Base-by-base conservation (phyloP, 2,113 vertebrate genomes). In the Trinectes maculatus region DNA sequence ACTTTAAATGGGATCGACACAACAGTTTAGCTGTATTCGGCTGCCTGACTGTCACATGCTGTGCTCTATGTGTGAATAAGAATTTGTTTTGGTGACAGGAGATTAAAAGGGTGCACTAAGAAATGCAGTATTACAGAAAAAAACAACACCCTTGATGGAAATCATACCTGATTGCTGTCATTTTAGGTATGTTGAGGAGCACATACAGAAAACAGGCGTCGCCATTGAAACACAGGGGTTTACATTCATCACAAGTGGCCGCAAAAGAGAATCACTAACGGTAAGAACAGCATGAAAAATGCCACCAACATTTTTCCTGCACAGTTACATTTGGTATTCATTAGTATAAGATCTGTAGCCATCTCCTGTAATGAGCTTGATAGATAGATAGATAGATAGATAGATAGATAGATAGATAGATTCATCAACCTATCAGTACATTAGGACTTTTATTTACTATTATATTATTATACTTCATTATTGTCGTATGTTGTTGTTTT, bases 161-260 rank as follows among this genome's bases (percentile, higher is more conserved):
- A 47, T 36, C 9, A 56, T 29, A 28, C 11, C 6, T n/a, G 12
- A 31, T 56, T 55, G 13, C 25, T 83, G 7, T 66, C 19, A 21
- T 84, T 86, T 51, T 37, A 94, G 93, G 93, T 94, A 94, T 44
- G 87, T 90, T 10, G 93, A 93, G 64, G 93, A 94, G 71, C 93
- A 93, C 80, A 93, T 94, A 69, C 93, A 93, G 85, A 94, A 91
- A 86, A 89, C 92, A 0, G 93, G 93, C 0, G 93, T 94, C 4
- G 93, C 93, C 71, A 94, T 93, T 36, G 93, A 94, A 85, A 93
- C 93, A 0, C 93, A 94, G 72, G 93, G 93, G 1, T 94, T 94
- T 47, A 94, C 92, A 0, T 94, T 94, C 63, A 87, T 94, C 75
- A 94, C 93, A 42, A 94, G 93, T 29, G 93, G 93, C 4, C 90